Percentiles rank a stretch among this genome's conserved stretches.
Conservation (phyloP, 1,140 invertebrate genomes). For the Solenopsis invicta region DNA sequence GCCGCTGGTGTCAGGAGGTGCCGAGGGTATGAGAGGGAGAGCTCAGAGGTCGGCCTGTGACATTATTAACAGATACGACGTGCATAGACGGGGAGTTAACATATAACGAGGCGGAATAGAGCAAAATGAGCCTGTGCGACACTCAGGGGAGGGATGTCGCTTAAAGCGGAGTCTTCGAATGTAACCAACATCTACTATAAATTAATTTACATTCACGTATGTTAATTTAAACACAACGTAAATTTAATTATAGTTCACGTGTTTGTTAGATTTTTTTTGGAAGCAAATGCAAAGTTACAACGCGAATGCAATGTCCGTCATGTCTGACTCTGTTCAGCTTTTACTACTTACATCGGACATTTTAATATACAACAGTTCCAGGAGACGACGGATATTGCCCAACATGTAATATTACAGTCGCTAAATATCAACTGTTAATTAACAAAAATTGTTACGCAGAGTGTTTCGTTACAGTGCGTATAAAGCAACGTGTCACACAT, state of each 20-base stretch:
- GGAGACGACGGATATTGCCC: neutral
- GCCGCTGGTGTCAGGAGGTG: conserved; percentile 3
- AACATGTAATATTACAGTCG: neutral
- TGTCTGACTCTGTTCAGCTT: neutral
- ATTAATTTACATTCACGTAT: conserved; percentile 7
- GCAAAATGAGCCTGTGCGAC: conserved; percentile 22
- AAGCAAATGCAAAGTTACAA: neutral
- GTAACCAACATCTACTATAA: neutral
- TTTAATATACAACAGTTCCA: neutral
- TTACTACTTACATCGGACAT: neutral
- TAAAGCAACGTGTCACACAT: neutral
- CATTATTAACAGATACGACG: conserved; percentile 64
- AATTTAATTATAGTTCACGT: neutral
- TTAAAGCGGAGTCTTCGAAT: neutral
- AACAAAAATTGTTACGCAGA: neutral
- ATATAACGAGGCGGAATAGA: conserved; percentile 5
- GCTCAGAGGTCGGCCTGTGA: conserved; percentile 37
- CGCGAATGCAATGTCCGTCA: neutral
- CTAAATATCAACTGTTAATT: neutral
- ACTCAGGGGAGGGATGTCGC: neutral
- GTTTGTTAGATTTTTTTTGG: neutral
- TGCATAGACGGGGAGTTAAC: conserved; percentile 44
- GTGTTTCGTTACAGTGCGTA: neutral
- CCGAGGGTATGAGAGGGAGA: conserved; percentile 7
- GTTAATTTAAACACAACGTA: neutral